phyloP scores from a whole-genome alignment of 2,113 vertebrate species.

The Peromyscus californicus region DNA sequence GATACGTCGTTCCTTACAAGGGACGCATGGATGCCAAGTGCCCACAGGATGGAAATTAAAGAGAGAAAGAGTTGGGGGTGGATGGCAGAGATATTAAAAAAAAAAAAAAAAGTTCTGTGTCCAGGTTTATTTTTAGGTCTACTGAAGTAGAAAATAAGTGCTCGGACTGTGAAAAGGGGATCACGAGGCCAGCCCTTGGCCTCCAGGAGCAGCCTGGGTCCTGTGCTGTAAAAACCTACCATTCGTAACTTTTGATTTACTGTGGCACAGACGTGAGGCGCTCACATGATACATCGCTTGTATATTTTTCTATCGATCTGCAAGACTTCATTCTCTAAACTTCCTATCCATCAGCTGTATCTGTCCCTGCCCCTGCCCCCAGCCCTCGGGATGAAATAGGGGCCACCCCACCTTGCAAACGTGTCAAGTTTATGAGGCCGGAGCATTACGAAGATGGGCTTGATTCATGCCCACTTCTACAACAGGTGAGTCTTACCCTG shows the following conservation, averaged over 20 bases:
- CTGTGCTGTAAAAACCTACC: conserved; percentile 64
- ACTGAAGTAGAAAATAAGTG: conserved; percentile 65
- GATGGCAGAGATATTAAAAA: conserved; percentile 77
- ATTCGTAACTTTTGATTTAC: conserved; percentile 86
- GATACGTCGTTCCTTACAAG: conserved; percentile 7
- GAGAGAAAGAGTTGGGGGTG: conserved; percentile 48
- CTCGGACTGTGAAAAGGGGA: background rate
- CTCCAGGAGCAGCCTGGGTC: conserved; percentile 60
- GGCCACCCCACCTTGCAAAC: background rate
- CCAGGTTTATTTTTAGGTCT: conserved; percentile 81
- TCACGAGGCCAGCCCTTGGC: background rate
- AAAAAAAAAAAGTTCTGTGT: conserved; percentile 55
- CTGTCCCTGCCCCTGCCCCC: background rate
- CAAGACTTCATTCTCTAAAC: conserved; percentile 82
- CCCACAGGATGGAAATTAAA: conserved; percentile 73
- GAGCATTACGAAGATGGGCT: conserved; percentile 4
- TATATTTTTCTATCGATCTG: conserved; percentile 84
- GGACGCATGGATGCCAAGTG: background rate
- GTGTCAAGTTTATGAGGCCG: conserved; percentile 1
- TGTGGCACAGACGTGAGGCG: conserved; percentile 73
- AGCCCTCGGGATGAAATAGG: conserved; percentile 17
- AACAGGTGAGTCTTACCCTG: background rate
- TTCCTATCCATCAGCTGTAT: conserved; percentile 84
- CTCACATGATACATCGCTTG: conserved; percentile 83
- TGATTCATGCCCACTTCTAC: background rate